These are phyloP conservation scores for Brachionus paranguensis DNA, from an alignment of 1,140 invertebrate species.

Conservation along the genomic window DNA sequence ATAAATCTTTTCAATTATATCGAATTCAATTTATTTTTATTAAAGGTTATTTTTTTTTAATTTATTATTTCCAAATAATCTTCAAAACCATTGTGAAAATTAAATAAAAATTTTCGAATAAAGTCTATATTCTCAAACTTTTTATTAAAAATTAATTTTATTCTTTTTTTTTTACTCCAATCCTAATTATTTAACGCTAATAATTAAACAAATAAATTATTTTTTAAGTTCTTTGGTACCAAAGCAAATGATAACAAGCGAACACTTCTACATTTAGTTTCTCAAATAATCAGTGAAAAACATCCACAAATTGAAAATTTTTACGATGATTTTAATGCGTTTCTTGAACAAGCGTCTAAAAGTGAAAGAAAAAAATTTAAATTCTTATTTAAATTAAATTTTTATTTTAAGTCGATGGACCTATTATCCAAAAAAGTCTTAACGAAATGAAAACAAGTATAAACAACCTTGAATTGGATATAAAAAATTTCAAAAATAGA, in stretches of 20 bases:
- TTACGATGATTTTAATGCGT: conserved; percentile 71
- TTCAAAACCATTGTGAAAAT: too few relatives aligned
- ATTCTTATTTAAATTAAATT: not conserved
- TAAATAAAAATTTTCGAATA: too few relatives aligned
- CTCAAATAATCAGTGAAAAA: conserved; percentile 77
- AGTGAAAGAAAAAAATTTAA: conserved; percentile 42
- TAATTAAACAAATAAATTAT: conserved; percentile 42
- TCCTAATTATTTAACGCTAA: too few relatives aligned
- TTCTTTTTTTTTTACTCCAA: too few relatives aligned
- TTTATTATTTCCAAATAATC: too few relatives aligned
- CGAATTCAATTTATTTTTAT: too few relatives aligned
- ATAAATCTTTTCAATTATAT: too few relatives aligned
- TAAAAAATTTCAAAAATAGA: conserved; percentile 66
- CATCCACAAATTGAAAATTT: conserved; percentile 77
- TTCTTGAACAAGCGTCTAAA: conserved; percentile 63
- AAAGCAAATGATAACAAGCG: conserved; percentile 87
- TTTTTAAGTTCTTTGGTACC: conserved; percentile 71
- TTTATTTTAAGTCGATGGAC: conserved; percentile 65
- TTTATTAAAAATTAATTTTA: too few relatives aligned
- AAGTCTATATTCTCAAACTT: too few relatives aligned
- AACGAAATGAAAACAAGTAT: conserved; percentile 78
- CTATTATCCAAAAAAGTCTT: conserved; percentile 75
- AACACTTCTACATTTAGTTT: conserved; percentile 85
- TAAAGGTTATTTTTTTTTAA: too few relatives aligned
- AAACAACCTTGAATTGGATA: conserved; percentile 76